Percentiles rank a stretch among this genome's conserved stretches.
Conservation (phyloP, 2,113 vertebrate species). For the Crocuta crocuta region DNA sequence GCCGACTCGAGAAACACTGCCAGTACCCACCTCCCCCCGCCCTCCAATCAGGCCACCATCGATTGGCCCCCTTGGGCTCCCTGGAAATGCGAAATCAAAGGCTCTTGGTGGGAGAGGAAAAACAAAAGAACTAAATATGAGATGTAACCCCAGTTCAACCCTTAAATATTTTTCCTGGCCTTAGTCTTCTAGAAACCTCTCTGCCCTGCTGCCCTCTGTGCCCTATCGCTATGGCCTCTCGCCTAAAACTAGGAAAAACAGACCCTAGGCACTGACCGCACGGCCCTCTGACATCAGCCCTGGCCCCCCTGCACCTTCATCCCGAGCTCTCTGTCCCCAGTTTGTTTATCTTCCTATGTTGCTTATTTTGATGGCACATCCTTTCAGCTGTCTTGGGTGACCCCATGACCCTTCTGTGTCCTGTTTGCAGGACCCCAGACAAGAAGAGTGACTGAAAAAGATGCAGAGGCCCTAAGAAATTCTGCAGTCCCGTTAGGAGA, state of each 20-base stretch:
- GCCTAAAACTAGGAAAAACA: slow-evolving; percentile 76
- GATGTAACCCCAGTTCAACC: not conserved
- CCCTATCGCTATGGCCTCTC: not conserved
- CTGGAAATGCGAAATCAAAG: slow-evolving; percentile 55
- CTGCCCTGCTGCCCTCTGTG: not conserved
- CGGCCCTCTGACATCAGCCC: slow-evolving; percentile 79
- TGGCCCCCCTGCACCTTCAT: slow-evolving; percentile 43
- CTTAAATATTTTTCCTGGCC: slow-evolving; percentile 39
- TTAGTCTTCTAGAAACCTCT: slow-evolving; percentile 30
- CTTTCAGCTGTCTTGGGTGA: slow-evolving; percentile 85
- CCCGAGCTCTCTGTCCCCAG: slow-evolving; percentile 60
- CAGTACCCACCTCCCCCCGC: not conserved
- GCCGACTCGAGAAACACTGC: not conserved
- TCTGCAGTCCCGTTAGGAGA: not conserved
- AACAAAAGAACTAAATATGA: slow-evolving; percentile 14
- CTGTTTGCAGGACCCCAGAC: slow-evolving; percentile 86
- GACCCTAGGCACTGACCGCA: slow-evolving; percentile 79
- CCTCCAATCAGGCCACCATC: not conserved
- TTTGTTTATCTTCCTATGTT: slow-evolving; percentile 90
- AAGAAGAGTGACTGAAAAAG: slow-evolving; percentile 66
- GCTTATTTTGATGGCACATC: slow-evolving; percentile 91
- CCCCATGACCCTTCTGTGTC: slow-evolving; percentile 85
- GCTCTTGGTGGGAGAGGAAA: not conserved
- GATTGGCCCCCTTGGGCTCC: not conserved
- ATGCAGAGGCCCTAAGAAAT: not conserved